A percentile compares a stretch with the other conserved stretches of the same genome.
phyloP scores from a whole-genome alignment of 2,113 vertebrate genomes.

The Ahaetulla prasina region DNA sequence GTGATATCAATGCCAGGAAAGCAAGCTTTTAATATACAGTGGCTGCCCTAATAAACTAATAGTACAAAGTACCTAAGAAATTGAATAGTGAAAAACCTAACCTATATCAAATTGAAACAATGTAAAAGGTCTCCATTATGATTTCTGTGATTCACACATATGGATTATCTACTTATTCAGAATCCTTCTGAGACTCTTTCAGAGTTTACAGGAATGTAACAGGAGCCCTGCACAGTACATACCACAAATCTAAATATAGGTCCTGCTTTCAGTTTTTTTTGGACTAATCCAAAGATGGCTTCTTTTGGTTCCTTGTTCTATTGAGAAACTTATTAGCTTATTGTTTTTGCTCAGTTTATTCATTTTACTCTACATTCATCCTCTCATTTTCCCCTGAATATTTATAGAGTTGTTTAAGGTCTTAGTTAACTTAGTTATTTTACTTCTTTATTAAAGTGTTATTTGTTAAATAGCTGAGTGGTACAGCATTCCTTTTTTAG shows the following conservation, averaged over 20 bases:
- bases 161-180: background rate
- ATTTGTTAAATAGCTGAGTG: background rate
- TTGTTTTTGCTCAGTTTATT: background rate
- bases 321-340: background rate
- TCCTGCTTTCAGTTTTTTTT: background rate
- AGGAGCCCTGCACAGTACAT: background rate
- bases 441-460: background rate
- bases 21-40: background rate
- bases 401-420: background rate
- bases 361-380: background rate
- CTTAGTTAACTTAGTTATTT: background rate
- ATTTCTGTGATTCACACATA: background rate
- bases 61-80: background rate
- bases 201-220: background rate
- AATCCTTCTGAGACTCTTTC: background rate
- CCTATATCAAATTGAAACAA: background rate
- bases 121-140: background rate
- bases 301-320: background rate
- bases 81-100: background rate
- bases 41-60: background rate
- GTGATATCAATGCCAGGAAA: background rate
- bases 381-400: background rate
- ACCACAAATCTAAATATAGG: background rate
- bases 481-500: conserved; percentile 62
- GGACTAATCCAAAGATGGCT: background rate